Evolutionary conservation across 2,888 invertebrate genomes (phyloP).

Genomic region (Megamerina dolium): DNA sequence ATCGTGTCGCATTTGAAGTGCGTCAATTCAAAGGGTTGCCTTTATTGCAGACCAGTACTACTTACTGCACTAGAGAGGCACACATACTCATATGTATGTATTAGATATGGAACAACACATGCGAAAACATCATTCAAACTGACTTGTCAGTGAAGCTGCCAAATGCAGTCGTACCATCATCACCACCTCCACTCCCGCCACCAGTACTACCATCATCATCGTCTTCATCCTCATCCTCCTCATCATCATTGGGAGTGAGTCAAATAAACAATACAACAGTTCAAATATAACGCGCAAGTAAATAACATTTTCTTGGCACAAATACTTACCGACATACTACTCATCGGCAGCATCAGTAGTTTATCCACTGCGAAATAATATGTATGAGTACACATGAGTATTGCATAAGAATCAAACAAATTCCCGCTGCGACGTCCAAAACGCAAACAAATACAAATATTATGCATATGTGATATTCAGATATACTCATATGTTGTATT

Average conservation of each 20-base stretch:
- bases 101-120: neutral
- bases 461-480: no score
- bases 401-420: no score
- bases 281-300: neutral
- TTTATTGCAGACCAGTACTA: neutral
- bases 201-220: no score
- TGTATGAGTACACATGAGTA: no score
- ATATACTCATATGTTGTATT: no score
- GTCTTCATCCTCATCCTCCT: no score
- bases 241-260: neutral
- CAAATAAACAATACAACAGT: neutral
- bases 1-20: conserved; percentile 8
- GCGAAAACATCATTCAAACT: neutral
- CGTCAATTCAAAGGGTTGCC: conserved; percentile 7
- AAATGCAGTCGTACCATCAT: conserved; percentile 20
- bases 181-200: neutral
- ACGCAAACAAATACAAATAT: no score
- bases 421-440: no score
- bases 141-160: conserved; percentile 16
- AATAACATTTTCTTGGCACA: conserved; percentile 10
- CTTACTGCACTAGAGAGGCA: neutral
- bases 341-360: no score
- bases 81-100: conserved; percentile 4
- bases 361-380: no score
- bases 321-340: conserved; percentile 7